These are phyloP conservation scores for Bettongia penicillata DNA, from an alignment of 2,113 vertebrate genomes.

Conservation along the genomic window DNA sequence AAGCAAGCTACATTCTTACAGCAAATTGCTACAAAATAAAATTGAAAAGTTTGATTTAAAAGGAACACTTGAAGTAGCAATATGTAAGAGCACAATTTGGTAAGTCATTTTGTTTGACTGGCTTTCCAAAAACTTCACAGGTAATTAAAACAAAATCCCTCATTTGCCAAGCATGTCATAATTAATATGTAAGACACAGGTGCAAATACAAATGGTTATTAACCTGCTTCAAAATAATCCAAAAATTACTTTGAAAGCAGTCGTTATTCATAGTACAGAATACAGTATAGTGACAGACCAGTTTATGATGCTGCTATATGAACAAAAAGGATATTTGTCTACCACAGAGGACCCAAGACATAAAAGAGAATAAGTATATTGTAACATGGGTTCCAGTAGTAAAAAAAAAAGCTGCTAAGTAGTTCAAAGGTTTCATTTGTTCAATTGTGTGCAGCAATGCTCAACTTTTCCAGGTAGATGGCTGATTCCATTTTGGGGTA, in stretches of 20 bases:
- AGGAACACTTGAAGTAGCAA: slow-evolving; percentile 89
- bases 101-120: slow-evolving; percentile 84
- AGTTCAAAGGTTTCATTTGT: slow-evolving; percentile 64
- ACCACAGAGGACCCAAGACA: slow-evolving; percentile 61
- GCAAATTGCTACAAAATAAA: slow-evolving; percentile 85
- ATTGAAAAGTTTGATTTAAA: slow-evolving; percentile 86
- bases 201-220: slow-evolving; percentile 80
- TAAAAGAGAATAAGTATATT: slow-evolving; percentile 71
- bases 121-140: slow-evolving; percentile 83
- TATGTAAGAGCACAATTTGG: slow-evolving; percentile 95
- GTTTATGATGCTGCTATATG: slow-evolving; percentile 74
- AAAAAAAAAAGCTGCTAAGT: slow-evolving; percentile 62
- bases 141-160: slow-evolving; percentile 73
- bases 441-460: slow-evolving; percentile 73
- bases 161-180: slow-evolving; percentile 75
- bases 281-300: slow-evolving; percentile 71
- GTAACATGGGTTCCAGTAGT: slow-evolving; percentile 76
- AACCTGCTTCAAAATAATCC: slow-evolving; percentile 78
- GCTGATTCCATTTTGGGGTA: slow-evolving; percentile 48
- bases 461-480: slow-evolving; percentile 75
- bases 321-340: slow-evolving; percentile 47
- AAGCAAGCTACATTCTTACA: slow-evolving; percentile 85
- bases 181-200: slow-evolving; percentile 77
- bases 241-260: slow-evolving; percentile 78
- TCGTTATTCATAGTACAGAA: slow-evolving; percentile 79